Conservation (phyloP, 2,888 invertebrate genomes). For the Sinopyrophorus schimmeli region DNA sequence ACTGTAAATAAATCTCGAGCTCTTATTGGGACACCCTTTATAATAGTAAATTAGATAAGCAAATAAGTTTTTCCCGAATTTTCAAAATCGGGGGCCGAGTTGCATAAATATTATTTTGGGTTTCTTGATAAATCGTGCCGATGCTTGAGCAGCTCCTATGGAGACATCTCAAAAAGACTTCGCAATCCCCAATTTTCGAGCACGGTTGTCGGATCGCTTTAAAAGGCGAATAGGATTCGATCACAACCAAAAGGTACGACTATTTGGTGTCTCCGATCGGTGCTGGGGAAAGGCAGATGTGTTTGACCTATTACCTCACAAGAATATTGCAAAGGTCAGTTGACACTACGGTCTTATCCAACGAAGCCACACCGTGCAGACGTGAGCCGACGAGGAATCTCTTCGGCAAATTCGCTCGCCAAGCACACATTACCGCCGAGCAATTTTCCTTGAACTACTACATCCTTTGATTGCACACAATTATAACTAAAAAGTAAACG, state of each 20-base stretch:
- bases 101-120: too few species aligned
- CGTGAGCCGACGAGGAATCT: constrained; percentile 22
- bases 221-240: too few species aligned
- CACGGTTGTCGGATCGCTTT: too few species aligned
- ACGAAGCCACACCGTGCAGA: constrained; percentile 17
- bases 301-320: constrained; percentile 41
- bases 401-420: constrained; percentile 13
- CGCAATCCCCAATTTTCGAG: too few species aligned
- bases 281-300: constrained; percentile 40
- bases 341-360: constrained; percentile 30
- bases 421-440: constrained; percentile 1
- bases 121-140: too few species aligned
- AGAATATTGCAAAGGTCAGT: constrained; percentile 37
- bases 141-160: too few species aligned
- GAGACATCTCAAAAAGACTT: too few species aligned
- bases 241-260: constrained; percentile 8
- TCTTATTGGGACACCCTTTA: too few species aligned
- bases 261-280: constrained; percentile 26
- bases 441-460: constrained; percentile 17
- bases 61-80: too few species aligned
- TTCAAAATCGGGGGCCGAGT: too few species aligned
- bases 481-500: neutral
- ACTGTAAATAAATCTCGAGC: too few species aligned
- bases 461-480: constrained; percentile 2
- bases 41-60: too few species aligned